Evolutionary conservation across 2,888 invertebrate species (phyloP).

Genomic region (Tubiluchus corallicola): DNA sequence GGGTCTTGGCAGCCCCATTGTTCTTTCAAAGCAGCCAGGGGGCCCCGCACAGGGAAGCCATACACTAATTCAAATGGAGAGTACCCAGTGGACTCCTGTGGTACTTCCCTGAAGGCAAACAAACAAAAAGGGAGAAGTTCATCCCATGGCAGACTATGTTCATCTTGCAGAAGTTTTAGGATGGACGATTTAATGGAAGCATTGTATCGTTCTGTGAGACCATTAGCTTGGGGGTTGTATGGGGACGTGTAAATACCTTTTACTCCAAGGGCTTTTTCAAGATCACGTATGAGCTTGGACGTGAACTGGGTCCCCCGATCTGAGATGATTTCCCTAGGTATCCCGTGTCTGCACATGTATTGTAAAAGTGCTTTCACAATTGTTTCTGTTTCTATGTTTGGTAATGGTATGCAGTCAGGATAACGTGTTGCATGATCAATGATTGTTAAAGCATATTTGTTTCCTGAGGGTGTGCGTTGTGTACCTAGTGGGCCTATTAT

Average conservation of each 20-base stretch:
- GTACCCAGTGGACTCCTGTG: slow-evolving; percentile 13
- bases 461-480: no score
- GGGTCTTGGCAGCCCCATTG: no score
- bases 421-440: no score
- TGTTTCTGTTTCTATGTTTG: slow-evolving; percentile 19
- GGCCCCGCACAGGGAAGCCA: no score
- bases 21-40: slow-evolving; percentile 14
- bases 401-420: no score
- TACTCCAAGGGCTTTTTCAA: slow-evolving; percentile 13
- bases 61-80: slow-evolving; percentile 14
- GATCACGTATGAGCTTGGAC: slow-evolving; percentile 11
- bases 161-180: slow-evolving; percentile 14
- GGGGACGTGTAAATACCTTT: slow-evolving; percentile 12
- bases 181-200: slow-evolving; percentile 14
- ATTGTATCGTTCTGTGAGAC: slow-evolving; percentile 14
- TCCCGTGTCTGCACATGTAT: slow-evolving; percentile 14
- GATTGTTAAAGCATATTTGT: no score
- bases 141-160: slow-evolving; percentile 19
- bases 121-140: slow-evolving; percentile 13
- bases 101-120: slow-evolving; percentile 17
- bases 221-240: no score
- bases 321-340: slow-evolving; percentile 14
- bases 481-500: no score
- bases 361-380: slow-evolving; percentile 17
- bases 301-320: slow-evolving; percentile 17